Evolutionary conservation across 2,797 vertebrate genomes (phyloP), one percentile per base, ranked within the genome.

Genomic region (Pangasius krempfi): DNA sequence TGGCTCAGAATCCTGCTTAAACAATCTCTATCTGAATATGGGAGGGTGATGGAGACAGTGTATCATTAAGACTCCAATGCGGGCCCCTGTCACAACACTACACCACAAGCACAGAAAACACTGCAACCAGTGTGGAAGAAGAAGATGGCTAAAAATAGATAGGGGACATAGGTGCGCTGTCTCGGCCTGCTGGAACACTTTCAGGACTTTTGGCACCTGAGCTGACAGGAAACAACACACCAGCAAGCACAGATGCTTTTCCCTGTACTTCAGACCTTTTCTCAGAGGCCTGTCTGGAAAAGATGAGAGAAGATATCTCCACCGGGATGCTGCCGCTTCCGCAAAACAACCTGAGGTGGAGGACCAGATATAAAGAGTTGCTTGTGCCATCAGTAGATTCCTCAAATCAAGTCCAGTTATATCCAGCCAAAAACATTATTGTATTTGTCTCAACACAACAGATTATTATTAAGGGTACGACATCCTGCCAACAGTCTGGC

Each of bases 1-100:
- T 92, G 89, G 94, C 94, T 94, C 94, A 95, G 94, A 94, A 96
- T 95, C 92, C 95, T 94, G 95, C 95, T 96, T 95, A 96, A 97
- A 96, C 96, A 96, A 95, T 95, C 95, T 94, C 91, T 95, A 96
- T 96, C 94, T 91, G 93, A 94, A 93, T 93, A 93, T 64, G 89
- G 50, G 92, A 92, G 93, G 91, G 92, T 93, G 93, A 95, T 90
- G 91, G 92, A 95, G 94, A 94, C 94, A 95, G 94, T 94, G 95
- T 95, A 94, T 95, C 93, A 93, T 94, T 94, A 94, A 90, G 70
- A 92, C 93, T 95, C 93, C 92, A 93, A 94, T 96, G 94, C 91
- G 94, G 95, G 95, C 89, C 93, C 90, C 93, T 94, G 94, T 93
- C 94, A 95, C 95, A 96, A 94, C 94, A 93, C 90, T 91, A 92